phyloP scores from a whole-genome alignment of 37 sponge, comb jelly and placozoan genomes.

The Aphrocallistes beatrix region DNA sequence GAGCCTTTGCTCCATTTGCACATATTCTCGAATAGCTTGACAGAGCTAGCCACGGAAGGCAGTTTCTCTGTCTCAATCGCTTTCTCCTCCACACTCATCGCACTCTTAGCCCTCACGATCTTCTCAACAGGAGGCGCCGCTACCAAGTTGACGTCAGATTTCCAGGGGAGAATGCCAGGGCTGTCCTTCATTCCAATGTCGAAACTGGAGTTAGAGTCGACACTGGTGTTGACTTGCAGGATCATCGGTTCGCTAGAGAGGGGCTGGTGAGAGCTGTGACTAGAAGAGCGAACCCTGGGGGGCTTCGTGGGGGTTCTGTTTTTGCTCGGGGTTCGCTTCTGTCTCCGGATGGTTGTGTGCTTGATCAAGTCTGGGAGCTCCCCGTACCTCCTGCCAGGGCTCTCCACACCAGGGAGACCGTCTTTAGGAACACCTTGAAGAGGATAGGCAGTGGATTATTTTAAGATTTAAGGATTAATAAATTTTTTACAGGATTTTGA shows the following conservation, averaged over 20 bases:
- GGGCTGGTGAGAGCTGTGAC: not conserved
- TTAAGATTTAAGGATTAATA: not conserved
- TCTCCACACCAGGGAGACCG: not conserved
- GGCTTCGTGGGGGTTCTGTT: not conserved
- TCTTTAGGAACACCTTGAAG: not conserved
- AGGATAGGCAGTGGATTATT: not conserved
- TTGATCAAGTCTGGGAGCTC: not conserved
- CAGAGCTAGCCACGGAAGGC: slow-evolving; percentile 10
- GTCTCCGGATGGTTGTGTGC: not conserved
- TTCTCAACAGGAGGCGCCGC: not conserved
- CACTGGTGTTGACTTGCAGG: not conserved
- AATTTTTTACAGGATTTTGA: too few species aligned
- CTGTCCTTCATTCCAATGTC: not conserved
- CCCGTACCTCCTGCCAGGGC: not conserved
- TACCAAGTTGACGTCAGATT: not conserved
- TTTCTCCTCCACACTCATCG: not conserved
- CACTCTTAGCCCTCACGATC: not conserved
- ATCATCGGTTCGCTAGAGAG: not conserved
- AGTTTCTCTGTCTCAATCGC: not conserved
- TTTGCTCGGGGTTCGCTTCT: not conserved
- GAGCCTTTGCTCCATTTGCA: not conserved
- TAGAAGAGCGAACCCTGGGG: not conserved
- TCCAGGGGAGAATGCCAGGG: not conserved
- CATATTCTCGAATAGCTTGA: not conserved
- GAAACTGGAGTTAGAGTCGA: not conserved